A percentile compares a stretch with the other conserved stretches of the same genome.
These are phyloP conservation scores for Nothobranchius furzeri DNA, from an alignment of 2,113 vertebrate species.

Conservation along the genomic window DNA sequence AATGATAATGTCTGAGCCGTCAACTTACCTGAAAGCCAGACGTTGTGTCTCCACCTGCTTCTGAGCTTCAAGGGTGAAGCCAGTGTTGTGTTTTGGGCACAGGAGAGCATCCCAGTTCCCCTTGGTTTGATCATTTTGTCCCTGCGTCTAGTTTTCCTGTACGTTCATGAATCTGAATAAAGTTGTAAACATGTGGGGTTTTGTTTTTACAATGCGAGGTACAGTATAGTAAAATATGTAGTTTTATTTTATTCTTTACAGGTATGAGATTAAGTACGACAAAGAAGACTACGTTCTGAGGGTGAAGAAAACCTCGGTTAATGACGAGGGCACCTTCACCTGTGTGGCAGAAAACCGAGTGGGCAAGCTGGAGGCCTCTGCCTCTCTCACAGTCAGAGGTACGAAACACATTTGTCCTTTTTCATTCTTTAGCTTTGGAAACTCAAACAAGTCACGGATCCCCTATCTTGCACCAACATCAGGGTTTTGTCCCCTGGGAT, in stretches of 20 bases:
- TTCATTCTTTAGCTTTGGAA: not conserved
- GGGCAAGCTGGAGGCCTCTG: constrained; percentile 92
- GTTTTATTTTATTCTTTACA: constrained; percentile 53
- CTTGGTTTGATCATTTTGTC: no score
- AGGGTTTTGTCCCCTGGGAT: constrained; percentile 17
- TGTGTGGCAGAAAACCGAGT: constrained; percentile 96
- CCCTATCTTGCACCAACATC: not conserved
- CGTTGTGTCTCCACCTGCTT: no score
- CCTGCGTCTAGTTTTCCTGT: no score
- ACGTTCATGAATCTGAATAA: no score
- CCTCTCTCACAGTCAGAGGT: constrained; percentile 95
- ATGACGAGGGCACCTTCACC: constrained; percentile 90
- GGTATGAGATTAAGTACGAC: constrained; percentile 96
- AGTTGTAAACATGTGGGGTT: no score
- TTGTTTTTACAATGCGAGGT: no score
- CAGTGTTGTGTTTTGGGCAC: no score
- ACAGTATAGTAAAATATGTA: no score
- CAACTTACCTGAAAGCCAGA: no score
- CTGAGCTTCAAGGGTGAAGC: no score
- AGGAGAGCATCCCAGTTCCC: no score
- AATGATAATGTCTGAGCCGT: not conserved
- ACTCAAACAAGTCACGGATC: constrained; percentile 8
- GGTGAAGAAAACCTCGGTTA: constrained; percentile 88
- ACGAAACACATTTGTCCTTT: constrained; percentile 36
- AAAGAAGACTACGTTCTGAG: constrained; percentile 95